Base-by-base conservation (phyloP, 1,140 invertebrate species). In the Ladona fulva region DNA sequence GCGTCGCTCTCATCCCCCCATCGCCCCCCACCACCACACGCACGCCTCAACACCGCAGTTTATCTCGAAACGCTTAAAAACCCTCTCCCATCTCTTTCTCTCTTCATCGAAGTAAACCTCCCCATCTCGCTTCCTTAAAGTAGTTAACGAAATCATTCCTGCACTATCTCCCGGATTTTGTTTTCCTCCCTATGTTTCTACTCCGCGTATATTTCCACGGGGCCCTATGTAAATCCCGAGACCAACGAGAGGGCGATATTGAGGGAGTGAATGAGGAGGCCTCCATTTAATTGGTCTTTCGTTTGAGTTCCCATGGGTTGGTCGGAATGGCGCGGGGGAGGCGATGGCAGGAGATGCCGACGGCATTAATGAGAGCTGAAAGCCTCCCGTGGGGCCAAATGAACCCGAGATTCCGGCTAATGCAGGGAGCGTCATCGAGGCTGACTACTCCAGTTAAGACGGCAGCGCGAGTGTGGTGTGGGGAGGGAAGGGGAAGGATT, bases 241-340 rank as follows among this genome's bases (percentile, higher is more conserved):
- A 22, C 52, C 52, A 22, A 66, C 52, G 44, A 52, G 44, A 52
- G 10, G 44, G 44, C 10, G 52, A 12, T 16, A 66, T 16, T 22
- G 52, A 66, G 52, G n/a, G 52, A 66, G 52, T 19, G 52, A 66
- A 22, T 66, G 52, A 66, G n/a, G 52, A 66, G 10, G 52, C 52
- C 52, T 66, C 52, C 52, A 66, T 66, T 66, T 66, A 66, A 66
- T 66, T 66, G 52, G 52, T 66, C 52, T 66, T 66, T 66, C 52
- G 52, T 66, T 66, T 66, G 52, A 66, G 52, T 66, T 66, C 52
- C 52, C 52, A 66, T 66, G 52, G 52, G 52, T 22, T 66, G 16
- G 3, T 66, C 5, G n/a, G 52, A 12, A 19, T 11, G 44, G 44
- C 19, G 10, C 19, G 19, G 44, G 44, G 44, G 44, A 19, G 19